Conservation (phyloP, 2,888 invertebrate species). For the Oeneis ivallda region DNA sequence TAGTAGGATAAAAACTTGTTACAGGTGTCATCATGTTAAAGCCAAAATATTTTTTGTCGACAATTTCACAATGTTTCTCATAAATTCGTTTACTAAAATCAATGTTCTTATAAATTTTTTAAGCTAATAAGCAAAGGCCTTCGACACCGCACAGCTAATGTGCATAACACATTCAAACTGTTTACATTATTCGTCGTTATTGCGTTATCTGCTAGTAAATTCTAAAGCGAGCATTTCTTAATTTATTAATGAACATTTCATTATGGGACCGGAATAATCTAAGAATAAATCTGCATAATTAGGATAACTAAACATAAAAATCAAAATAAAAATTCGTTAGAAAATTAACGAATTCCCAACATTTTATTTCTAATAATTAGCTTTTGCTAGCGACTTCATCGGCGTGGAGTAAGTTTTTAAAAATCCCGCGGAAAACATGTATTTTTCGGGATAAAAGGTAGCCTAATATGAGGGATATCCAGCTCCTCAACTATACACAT, state of each 20-base stretch:
- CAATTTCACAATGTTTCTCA: neutral
- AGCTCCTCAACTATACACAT: too few species aligned
- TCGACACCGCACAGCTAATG: slow-evolving; percentile 2
- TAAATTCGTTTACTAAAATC: neutral
- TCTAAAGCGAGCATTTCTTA: slow-evolving; percentile 4
- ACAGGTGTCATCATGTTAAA: neutral
- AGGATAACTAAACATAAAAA: neutral
- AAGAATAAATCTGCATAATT: neutral
- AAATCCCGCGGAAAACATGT: too few species aligned
- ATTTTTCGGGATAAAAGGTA: too few species aligned
- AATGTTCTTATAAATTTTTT: neutral
- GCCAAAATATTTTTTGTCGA: neutral
- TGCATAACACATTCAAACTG: slow-evolving; percentile 9
- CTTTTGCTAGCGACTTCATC: too few species aligned
- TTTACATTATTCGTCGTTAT: slow-evolving; percentile 6
- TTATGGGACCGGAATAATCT: neutral
- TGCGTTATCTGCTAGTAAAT: slow-evolving; percentile 13
- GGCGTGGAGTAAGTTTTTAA: too few species aligned
- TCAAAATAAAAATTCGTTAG: neutral
- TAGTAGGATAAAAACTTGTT: neutral
- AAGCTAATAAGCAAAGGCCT: slow-evolving; percentile 1
- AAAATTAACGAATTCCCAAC: too few species aligned
- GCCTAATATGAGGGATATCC: too few species aligned
- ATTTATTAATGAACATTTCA: slow-evolving; percentile 4
- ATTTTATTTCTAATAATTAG: too few species aligned